Evolutionary conservation across 35 echinoderm and acorn worm genomes (phyloP).

Genomic region (Ophiothrix spiculata): DNA sequence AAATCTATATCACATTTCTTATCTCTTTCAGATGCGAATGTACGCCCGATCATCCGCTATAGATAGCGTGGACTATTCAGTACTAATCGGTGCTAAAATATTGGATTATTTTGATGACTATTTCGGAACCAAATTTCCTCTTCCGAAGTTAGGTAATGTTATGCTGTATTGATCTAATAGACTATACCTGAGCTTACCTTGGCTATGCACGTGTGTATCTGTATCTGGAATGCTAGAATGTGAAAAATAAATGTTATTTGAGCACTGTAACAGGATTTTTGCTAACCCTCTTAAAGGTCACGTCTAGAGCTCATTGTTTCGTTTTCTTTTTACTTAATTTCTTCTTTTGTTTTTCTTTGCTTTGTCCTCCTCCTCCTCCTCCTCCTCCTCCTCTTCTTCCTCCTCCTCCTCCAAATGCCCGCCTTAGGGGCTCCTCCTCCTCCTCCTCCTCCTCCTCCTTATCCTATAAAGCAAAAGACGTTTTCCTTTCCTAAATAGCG

Average conservation of each 20-base stretch:
- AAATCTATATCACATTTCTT: too few relatives aligned
- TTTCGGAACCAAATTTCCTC: slow-evolving; percentile 48
- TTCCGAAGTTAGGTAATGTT: slow-evolving; percentile 61
- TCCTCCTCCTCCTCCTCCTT: too few relatives aligned
- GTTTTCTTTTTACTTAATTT: background rate
- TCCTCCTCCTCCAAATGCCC: too few relatives aligned
- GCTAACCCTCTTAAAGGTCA: background rate
- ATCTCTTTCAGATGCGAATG: slow-evolving; percentile 27
- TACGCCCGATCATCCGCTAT: slow-evolving; percentile 37
- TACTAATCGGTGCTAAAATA: slow-evolving; percentile 30
- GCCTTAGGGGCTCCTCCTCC: too few relatives aligned
- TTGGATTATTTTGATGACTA: slow-evolving; percentile 51
- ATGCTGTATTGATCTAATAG: background rate
- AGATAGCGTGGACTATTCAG: slow-evolving; percentile 37
- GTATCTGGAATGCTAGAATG: background rate
- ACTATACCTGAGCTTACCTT: background rate
- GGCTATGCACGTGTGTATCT: background rate
- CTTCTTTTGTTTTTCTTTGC: too few relatives aligned
- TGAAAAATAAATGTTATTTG: background rate
- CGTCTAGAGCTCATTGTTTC: background rate
- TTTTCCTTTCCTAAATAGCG: too few relatives aligned
- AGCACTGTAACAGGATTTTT: too few relatives aligned
- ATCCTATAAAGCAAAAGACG: too few relatives aligned
- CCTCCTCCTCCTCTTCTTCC: too few relatives aligned
- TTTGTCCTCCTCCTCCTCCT: too few relatives aligned